These are phyloP conservation scores for Micoletzkya japonica DNA, from an alignment of 2,888 invertebrate species.

Conservation along the genomic window DNA sequence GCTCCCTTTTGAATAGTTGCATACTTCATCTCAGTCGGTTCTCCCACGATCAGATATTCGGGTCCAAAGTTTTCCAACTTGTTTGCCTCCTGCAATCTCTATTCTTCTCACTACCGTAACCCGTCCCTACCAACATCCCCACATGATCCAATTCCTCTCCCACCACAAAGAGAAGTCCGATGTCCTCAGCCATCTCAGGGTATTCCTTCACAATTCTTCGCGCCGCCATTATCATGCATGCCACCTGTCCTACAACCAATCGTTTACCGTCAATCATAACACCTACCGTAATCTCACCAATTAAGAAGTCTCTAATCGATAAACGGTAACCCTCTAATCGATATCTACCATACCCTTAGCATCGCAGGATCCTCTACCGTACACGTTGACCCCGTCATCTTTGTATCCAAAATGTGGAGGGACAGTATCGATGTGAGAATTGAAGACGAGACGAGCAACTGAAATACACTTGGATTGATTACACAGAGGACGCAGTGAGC, in stretches of 20 bases:
- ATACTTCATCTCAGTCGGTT: conserved; percentile 59
- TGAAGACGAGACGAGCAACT: conserved; percentile 51
- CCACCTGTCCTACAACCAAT: conserved; percentile 50
- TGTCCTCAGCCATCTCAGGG: conserved; percentile 42
- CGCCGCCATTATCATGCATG: conserved; percentile 56
- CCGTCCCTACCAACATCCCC: conserved; percentile 53
- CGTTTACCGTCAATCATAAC: neutral
- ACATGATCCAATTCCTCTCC: conserved; percentile 60
- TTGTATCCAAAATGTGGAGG: conserved; percentile 58
- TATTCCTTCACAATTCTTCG: conserved; percentile 37
- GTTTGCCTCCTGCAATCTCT: conserved; percentile 47
- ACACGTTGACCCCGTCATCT: conserved; percentile 46
- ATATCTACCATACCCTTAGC: conserved; percentile 48
- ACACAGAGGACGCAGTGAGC: no score
- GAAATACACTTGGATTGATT: conserved; percentile 28
- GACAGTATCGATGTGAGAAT: conserved; percentile 62
- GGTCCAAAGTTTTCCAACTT: conserved; percentile 43
- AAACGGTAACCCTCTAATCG: neutral
- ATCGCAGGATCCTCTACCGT: conserved; percentile 59
- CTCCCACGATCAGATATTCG: conserved; percentile 58
- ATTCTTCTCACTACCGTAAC: neutral
- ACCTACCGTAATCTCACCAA: neutral
- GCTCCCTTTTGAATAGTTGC: conserved; percentile 60
- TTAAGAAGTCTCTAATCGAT: neutral
- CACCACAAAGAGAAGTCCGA: conserved; percentile 58